Conservation (phyloP, 2,797 vertebrate genomes). For the Hemitrygon akajei region DNA sequence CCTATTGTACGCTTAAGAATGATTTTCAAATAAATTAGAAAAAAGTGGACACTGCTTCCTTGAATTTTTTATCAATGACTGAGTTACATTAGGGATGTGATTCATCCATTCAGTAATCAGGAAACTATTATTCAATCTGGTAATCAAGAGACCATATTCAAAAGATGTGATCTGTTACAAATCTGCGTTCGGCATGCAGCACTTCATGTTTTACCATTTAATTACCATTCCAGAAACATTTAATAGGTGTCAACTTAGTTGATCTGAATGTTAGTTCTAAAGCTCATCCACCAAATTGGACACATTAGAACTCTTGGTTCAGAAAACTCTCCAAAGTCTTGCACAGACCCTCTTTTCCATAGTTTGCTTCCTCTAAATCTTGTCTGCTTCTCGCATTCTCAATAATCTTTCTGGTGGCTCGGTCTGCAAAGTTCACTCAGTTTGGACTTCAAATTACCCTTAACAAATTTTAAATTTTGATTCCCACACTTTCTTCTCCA, state of each 20-base stretch:
- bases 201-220: not conserved
- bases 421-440: not conserved
- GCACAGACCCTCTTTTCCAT: not conserved
- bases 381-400: not conserved
- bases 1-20: not conserved
- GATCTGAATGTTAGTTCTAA: not conserved
- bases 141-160: not conserved
- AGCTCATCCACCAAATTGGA: not conserved
- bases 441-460: not conserved
- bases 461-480: not conserved
- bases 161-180: not conserved
- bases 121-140: not conserved
- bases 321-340: not conserved
- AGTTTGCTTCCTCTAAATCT: not conserved
- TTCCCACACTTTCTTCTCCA: not conserved
- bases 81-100: not conserved
- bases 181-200: not conserved
- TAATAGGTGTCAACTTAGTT: not conserved
- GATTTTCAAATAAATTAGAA: not conserved
- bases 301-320: no score
- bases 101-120: not conserved
- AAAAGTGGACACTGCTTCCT: not conserved
- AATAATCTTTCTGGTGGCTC: not conserved
- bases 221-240: not conserved
- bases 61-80: not conserved